Base-by-base conservation (phyloP, 30 jellyfish, hydroid and myxozoan genomes). In the Mastigias papua region DNA sequence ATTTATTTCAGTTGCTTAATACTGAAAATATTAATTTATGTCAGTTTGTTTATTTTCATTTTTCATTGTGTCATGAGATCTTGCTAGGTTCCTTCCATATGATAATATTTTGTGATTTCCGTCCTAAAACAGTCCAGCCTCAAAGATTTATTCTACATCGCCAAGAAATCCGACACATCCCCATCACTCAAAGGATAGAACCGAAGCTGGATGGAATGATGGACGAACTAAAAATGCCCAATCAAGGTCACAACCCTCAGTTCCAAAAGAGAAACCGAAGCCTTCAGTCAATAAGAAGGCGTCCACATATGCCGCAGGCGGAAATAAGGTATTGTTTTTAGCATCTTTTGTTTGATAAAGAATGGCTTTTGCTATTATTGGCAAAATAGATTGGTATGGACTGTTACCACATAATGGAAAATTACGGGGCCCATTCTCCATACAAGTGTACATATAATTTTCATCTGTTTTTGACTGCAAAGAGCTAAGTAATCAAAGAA, bases 161-260 rank as follows among this genome's bases (percentile, higher is more conserved):
- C 93, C 93, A 50, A 60, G 93, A 20, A 69, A 57, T 28, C 9
- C 80, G 5, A 37, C 69, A 15, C 93, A 84, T 28, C 93, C 93
- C 1, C 61, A 49, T 32, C 82, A 84, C 42, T 2, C 93, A 54
- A 84, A 32, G 17, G 75, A 34, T 66, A 54, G 93, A 70, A 76
- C 64, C 19, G 93, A 50, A 28, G 29, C n/a, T 7, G 74, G 42
- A 13, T 84, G 87, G 28, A 84, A 63, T 42, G 93, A 84, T 64
- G 93, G 78, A 29, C 71, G 82, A 33, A 69, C 87, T 4, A 57
- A 23, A 48, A 84, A 84, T 48, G 80, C 93, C 17, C 93, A 84
- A 48, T 84, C 93, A 37, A 70, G 93, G 81, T 84, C 93, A 5
- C 93, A 84, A 28, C 26, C 78, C 15, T 29, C 83, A 21, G 30